These are phyloP conservation scores for Habropoda laboriosa DNA, from an alignment of 1,140 invertebrate genomes.

Conservation along the genomic window DNA sequence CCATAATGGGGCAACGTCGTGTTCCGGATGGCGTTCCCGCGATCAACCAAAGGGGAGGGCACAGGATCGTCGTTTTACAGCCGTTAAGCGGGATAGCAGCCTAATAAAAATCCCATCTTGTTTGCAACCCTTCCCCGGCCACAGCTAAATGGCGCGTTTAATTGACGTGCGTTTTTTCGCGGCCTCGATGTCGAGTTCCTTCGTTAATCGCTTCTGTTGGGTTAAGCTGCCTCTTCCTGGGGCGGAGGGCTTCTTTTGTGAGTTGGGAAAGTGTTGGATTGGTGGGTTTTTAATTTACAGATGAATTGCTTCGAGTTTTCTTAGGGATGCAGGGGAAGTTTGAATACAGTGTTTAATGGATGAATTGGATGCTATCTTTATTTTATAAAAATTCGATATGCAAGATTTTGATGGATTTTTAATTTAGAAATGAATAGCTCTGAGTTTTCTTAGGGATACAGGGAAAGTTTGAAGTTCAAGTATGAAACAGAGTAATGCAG, in stretches of 20 bases:
- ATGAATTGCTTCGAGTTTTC: not conserved
- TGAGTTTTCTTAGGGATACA: no score
- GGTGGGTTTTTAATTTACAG: not conserved
- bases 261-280: not conserved
- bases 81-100: constrained; percentile 79
- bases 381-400: no score
- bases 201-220: not conserved
- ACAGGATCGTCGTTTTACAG: constrained; percentile 76
- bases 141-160: constrained; percentile 75
- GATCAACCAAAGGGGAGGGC: constrained; percentile 36
- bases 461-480: no score
- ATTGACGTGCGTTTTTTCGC: constrained; percentile 71
- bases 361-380: no score
- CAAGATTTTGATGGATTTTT: no score
- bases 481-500: no score
- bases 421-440: no score
- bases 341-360: no score
- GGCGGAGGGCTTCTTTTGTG: not conserved
- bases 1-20: constrained; percentile 54
- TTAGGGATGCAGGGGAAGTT: not conserved
- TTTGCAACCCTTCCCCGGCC: constrained; percentile 78
- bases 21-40: constrained; percentile 46
- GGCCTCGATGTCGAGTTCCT: not conserved
- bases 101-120: constrained; percentile 80
- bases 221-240: no score